A percentile compares a stretch with the other conserved stretches of the same genome.
Conservation (phyloP, 2,113 vertebrate species). For the Glareola pratincola region DNA sequence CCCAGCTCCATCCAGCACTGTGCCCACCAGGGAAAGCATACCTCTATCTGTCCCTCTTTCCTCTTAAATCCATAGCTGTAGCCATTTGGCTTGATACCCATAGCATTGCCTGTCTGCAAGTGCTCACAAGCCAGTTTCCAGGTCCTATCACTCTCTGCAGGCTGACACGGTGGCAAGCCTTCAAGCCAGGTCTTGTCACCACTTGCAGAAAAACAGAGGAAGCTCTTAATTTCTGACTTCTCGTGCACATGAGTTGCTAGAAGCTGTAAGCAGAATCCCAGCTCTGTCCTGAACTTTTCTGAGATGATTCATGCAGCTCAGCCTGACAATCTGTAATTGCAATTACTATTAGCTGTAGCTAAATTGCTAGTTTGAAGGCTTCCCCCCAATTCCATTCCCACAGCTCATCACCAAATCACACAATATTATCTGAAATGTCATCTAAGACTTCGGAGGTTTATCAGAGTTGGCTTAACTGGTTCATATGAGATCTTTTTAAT, state of each 20-base stretch:
- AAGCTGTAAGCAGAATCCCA: background rate
- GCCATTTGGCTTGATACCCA: background rate
- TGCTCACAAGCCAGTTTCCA: background rate
- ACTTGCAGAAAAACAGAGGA: background rate
- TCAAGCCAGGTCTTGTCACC: background rate
- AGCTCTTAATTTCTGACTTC: background rate
- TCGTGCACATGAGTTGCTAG: background rate
- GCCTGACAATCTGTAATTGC: background rate
- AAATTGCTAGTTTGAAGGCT: slow-evolving; percentile 1
- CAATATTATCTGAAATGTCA: slow-evolving; percentile 10
- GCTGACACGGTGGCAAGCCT: background rate
- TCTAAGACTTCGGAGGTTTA: background rate
- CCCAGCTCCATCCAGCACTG: background rate
- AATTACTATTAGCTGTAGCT: background rate
- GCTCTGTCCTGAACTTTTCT: background rate
- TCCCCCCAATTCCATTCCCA: background rate
- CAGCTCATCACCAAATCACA: background rate
- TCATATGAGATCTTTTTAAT: background rate
- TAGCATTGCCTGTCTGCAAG: background rate
- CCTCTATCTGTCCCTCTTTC: background rate
- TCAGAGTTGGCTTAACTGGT: background rate
- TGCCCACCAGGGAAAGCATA: background rate
- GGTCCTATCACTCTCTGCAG: background rate
- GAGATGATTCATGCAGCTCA: background rate
- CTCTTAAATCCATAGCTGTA: background rate